Evolutionary conservation across 2,888 invertebrate genomes (phyloP), one percentile per base, ranked within the genome.

Genomic region (Drosophila subquinaria): DNA sequence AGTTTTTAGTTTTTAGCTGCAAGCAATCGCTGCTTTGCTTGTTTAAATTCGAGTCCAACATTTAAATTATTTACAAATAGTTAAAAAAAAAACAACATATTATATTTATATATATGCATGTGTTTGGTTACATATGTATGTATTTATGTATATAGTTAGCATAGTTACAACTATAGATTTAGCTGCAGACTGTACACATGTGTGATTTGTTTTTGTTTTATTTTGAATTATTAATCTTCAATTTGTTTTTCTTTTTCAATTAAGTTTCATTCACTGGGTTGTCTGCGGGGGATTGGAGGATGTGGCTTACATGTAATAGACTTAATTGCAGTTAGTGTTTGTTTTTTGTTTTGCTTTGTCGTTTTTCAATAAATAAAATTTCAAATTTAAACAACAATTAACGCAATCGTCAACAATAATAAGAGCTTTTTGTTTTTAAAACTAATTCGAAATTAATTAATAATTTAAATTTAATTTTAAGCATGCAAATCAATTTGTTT

Each of bases 1-100:
- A 20, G 27, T 15, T 64, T 42, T 50, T 56, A 61, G 63, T 70
- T 74, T 65, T 77, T 68, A 71, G 81, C 63, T 69, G 84, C 81
- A 70, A 76, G 52, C 57, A 52, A 51, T 40, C 57, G 56, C 35
- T 77, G 70, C 78, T 57, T 45, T 69, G 86, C 77, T 73, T 89
- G 66, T 60, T 85, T 89, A 86, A 86, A 89, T 86, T 86, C 85
- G 85, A 86, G 85, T 86, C 86, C 86, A 89, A 89, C 86, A 70
- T 81, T 82, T 85, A 89, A 85, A 79, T 79, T 89, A 88, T 89
- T 65, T 84, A 84, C 88, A 84, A 89, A 81, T 89, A 89, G 75
- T 75, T 80, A 69, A 81, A 83, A 69, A 81, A 74, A 76, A 69
- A 75, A 68, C 36, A 65, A 68, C 51, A 43, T 69, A 69, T 68